Evolutionary conservation across 2,797 vertebrate species (phyloP).

Genomic region (Dendrocincla fuliginosa): DNA sequence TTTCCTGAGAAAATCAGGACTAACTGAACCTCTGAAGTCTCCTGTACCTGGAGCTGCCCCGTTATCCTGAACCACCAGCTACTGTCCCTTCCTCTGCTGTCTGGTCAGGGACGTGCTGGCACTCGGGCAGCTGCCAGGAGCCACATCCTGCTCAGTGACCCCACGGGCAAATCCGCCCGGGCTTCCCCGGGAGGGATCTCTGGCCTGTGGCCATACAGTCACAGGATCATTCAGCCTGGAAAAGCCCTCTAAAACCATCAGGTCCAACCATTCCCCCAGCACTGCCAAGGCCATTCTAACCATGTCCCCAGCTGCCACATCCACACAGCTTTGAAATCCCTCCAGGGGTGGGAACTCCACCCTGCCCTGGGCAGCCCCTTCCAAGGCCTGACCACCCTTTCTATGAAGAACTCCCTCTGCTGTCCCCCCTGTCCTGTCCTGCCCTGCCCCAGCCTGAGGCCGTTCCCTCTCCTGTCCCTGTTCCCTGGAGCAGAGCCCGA

Average conservation of each 20-base stretch:
- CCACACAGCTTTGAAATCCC: background rate
- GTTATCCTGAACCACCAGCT: background rate
- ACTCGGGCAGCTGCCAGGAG: background rate
- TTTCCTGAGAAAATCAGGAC: background rate
- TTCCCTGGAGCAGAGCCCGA: background rate
- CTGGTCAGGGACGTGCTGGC: background rate
- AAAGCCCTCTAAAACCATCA: background rate
- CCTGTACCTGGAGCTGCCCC: accelerated
- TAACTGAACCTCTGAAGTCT: background rate
- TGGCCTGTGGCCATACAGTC: background rate
- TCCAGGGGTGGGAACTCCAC: background rate
- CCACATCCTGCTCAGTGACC: background rate
- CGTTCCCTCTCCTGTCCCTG: accelerated
- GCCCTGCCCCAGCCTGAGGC: background rate
- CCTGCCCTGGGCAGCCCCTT: background rate
- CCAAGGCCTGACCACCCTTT: background rate
- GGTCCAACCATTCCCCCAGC: background rate
- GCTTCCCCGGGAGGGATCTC: background rate
- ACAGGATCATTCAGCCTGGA: background rate
- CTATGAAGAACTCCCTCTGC: too few relatives aligned
- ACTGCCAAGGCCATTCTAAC: background rate
- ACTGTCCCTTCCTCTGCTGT: background rate
- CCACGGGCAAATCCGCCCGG: accelerated
- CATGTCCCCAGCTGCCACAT: background rate
- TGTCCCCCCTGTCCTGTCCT: background rate